A percentile compares a stretch with the other conserved stretches of the same genome.
These are phyloP conservation scores for Echinometra lucunter DNA, from an alignment of 53 echinoderm and acorn worm species.

Conservation along the genomic window DNA sequence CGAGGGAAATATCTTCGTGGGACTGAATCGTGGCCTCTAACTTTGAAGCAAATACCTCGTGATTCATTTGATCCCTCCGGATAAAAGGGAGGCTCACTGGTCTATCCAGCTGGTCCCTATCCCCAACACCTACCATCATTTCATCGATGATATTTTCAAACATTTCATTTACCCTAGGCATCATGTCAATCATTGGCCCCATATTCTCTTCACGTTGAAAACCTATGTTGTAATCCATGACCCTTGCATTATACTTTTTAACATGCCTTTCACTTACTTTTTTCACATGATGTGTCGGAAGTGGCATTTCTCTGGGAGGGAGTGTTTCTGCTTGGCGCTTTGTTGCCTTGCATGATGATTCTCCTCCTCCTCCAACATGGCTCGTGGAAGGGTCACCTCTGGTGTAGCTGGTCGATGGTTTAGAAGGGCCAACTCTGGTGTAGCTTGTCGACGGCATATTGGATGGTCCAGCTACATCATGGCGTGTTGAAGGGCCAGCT, in stretches of 20 bases:
- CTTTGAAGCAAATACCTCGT: constrained; percentile 6
- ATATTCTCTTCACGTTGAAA: background rate
- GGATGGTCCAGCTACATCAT: no score
- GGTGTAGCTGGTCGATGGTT: no score
- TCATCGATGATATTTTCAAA: constrained; percentile 44
- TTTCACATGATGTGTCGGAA: no score
- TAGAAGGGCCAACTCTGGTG: no score
- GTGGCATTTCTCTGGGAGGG: no score
- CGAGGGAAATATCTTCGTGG: background rate
- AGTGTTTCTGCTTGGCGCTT: no score
- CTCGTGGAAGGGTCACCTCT: no score
- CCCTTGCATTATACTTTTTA: constrained; percentile 11
- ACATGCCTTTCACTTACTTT: background rate
- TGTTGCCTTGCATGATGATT: no score
- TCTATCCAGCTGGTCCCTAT: constrained; percentile 39
- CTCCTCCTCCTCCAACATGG: no score
- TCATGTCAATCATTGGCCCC: background rate
- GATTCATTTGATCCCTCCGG: background rate
- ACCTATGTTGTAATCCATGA: background rate
- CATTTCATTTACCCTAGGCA: constrained; percentile 29
- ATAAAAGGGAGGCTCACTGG: constrained; percentile 8
- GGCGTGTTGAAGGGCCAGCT: no score
- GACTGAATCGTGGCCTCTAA: background rate
- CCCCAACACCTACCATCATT: background rate
- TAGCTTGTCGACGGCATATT: no score